Evolutionary conservation across 64 coral and sea anemone species (phyloP).

Genomic region (Platygyra sinensis): DNA sequence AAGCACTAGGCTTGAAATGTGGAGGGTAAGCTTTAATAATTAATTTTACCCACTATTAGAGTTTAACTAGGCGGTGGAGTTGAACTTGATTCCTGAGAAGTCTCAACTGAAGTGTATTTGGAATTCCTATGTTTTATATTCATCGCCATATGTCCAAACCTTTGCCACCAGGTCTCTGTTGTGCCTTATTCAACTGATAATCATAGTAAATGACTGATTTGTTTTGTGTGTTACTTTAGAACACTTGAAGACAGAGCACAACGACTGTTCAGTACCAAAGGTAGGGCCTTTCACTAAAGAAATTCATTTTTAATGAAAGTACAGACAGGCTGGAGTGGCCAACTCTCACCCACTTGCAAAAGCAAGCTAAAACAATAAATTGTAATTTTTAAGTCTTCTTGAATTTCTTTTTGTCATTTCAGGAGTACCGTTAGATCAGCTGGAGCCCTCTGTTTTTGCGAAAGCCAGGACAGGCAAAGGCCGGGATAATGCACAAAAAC

Average conservation of each 20-base stretch:
- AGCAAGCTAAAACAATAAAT: not conserved
- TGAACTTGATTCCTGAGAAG: too few relatives aligned
- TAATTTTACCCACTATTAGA: too few relatives aligned
- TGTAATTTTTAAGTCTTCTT: not conserved
- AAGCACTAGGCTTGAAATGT: slow-evolving; percentile 90
- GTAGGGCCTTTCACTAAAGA: slow-evolving; percentile 10
- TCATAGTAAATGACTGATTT: not conserved
- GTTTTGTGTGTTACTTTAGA: slow-evolving; percentile 31
- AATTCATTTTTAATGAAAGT: not conserved
- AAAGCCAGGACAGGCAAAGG: slow-evolving; percentile 92
- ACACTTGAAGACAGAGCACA: slow-evolving; percentile 94
- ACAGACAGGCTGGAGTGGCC: too few relatives aligned
- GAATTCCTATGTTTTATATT: too few relatives aligned
- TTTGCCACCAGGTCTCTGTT: not conserved
- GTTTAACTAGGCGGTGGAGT: too few relatives aligned
- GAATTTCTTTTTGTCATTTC: not conserved
- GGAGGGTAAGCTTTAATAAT: slow-evolving; percentile 62
- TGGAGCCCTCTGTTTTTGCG: slow-evolving; percentile 88
- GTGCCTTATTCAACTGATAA: not conserved
- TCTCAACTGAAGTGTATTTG: too few relatives aligned
- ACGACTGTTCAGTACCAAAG: slow-evolving; percentile 90
- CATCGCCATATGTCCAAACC: not conserved
- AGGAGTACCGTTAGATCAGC: slow-evolving; percentile 89
- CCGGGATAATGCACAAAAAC: slow-evolving; percentile 86
- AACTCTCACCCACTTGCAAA: too few relatives aligned